Conservation (phyloP, 1,140 invertebrate genomes). For the Cephus cinctus region DNA sequence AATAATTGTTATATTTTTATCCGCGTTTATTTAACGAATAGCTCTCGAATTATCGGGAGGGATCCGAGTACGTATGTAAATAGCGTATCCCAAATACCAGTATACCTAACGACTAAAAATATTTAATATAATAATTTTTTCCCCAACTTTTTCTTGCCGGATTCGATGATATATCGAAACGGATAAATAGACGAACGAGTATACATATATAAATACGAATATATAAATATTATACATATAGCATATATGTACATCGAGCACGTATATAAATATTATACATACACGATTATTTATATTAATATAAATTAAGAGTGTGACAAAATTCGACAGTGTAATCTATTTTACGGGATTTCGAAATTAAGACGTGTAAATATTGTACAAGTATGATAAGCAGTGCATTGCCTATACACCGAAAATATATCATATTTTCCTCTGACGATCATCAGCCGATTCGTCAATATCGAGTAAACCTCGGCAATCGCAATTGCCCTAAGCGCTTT, state of each 20-base stretch:
- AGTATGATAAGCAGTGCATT: conserved; percentile 8
- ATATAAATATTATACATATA: conserved; percentile 13
- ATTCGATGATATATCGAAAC: background rate
- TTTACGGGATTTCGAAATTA: conserved; percentile 17
- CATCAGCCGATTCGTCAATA: too few species aligned
- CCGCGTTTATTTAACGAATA: conserved; percentile 21
- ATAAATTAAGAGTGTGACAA: conserved; percentile 29
- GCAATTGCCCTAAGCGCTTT: too few species aligned
- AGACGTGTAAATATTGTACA: conserved; percentile 46
- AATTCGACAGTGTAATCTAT: conserved; percentile 19
- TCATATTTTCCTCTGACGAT: conserved; percentile 45
- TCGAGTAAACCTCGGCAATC: too few species aligned
- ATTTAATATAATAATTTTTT: background rate
- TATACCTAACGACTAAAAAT: background rate
- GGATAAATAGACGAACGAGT: conserved; percentile 8
- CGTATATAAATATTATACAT: conserved; percentile 11
- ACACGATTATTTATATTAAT: conserved; percentile 30
- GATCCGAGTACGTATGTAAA: background rate
- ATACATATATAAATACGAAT: conserved; percentile 6
- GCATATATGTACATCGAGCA: too few species aligned
- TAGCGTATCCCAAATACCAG: background rate
- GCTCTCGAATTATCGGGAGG: conserved; percentile 1
- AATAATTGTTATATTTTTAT: conserved; percentile 24
- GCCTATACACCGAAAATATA: conserved; percentile 40
- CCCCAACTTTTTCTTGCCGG: background rate